Conservation (phyloP, 2,113 vertebrate genomes). For the Anser brachyrhynchus region DNA sequence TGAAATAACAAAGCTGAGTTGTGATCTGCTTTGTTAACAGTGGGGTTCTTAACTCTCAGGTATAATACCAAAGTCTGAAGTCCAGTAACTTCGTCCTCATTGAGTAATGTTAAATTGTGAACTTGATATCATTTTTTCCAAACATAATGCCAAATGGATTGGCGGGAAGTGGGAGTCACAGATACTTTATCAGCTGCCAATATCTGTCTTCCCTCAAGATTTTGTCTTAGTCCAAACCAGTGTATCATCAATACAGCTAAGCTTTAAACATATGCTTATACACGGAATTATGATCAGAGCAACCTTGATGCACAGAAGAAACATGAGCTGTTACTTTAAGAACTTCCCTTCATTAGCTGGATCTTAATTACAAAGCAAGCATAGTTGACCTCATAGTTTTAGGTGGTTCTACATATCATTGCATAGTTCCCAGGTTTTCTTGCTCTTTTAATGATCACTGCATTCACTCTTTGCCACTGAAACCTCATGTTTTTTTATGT, state of each 20-base stretch:
- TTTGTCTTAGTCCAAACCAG: neutral
- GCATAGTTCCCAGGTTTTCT: neutral
- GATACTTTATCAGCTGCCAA: neutral
- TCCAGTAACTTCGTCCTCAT: neutral
- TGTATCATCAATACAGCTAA: neutral
- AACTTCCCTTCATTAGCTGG: neutral
- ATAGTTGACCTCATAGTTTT: neutral
- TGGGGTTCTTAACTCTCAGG: neutral
- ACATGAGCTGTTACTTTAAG: neutral
- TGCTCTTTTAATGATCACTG: neutral
- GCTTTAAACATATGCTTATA: neutral
- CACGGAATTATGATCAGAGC: neutral
- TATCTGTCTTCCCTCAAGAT: neutral
- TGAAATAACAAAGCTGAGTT: neutral
- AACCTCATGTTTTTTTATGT: neutral
- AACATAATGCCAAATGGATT: neutral
- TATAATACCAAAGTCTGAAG: neutral
- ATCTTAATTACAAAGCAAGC: neutral
- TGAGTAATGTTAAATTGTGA: neutral
- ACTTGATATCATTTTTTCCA: neutral
- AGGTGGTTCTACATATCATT: neutral
- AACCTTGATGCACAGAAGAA: neutral
- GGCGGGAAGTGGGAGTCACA: no score
- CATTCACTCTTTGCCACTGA: neutral
- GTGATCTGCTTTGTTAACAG: neutral